Conservation (phyloP, 2,888 invertebrate species). For the Noctua janthina region DNA sequence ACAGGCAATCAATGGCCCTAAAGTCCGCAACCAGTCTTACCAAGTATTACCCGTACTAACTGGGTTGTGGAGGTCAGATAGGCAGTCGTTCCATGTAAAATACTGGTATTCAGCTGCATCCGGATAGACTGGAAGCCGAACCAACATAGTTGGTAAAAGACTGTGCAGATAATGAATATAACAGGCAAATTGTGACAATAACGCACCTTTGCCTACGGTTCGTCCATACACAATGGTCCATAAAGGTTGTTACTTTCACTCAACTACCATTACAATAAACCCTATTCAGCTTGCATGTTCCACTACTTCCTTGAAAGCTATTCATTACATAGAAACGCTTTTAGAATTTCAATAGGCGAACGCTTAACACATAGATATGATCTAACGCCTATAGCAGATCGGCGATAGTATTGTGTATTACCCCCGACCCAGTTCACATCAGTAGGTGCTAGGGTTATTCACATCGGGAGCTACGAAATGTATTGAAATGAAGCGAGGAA, state of each 20-base stretch:
- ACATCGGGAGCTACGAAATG: constrained; percentile 35
- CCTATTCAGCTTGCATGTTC: constrained; percentile 33
- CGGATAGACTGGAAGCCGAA: too few species aligned
- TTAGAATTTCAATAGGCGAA: constrained; percentile 61
- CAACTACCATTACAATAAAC: neutral
- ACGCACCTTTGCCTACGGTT: neutral
- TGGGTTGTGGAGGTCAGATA: too few species aligned
- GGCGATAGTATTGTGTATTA: constrained; percentile 61
- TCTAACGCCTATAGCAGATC: constrained; percentile 55
- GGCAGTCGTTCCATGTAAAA: too few species aligned
- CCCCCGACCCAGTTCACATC: constrained; percentile 71
- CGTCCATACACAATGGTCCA: neutral
- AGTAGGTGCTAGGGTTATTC: constrained; percentile 55
- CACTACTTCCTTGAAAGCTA: constrained; percentile 24
- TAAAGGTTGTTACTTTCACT: neutral
- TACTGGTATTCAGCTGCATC: too few species aligned
- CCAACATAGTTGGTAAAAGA: too few species aligned
- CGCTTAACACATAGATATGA: constrained; percentile 57
- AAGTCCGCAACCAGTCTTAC: too few species aligned
- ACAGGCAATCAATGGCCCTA: too few species aligned
- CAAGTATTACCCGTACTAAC: too few species aligned
- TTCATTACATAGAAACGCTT: constrained; percentile 53
- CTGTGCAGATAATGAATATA: too few species aligned
- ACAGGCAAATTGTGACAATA: too few species aligned
- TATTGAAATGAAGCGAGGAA: neutral